Evolutionary conservation across 2,113 vertebrate species (phyloP), one percentile per base, ranked within the genome.

Genomic region (Otis tarda): DNA sequence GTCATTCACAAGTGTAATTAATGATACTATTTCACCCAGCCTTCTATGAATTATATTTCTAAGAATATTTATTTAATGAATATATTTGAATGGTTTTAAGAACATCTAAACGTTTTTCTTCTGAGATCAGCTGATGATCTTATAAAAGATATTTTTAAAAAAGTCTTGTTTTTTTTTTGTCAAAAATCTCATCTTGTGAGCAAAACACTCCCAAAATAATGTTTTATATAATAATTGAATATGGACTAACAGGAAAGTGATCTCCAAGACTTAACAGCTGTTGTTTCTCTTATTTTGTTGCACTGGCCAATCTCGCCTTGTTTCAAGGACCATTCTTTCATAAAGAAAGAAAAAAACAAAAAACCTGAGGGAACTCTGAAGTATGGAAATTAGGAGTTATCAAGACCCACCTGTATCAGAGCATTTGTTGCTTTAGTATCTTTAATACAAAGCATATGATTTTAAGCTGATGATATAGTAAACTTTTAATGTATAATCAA

Each of bases 401-500:
- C 5, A 49, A 73, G 18, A 59, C 28, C 22, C 9, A 21, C 23
- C 12, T 80, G 2, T 56, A 55, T 35, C 35, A 28, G 24, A 60
- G 4, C 20, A 52, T 85, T 88, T 94, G 13, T 79, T 87, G 19
- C 31, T 69, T 77, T 73, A 59, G 7, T 57, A 14, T 56, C 19
- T 71, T 87, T 33, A 59, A 59, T 35, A 41, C 12, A 55, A 69
- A 67, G 19, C 23, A 23, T n/a, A 12, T 55, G 35, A 55, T 60
- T 81, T 92, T 43, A 59, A 56, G 12, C 12, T 89, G 64, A 55
- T 85, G 74, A 65, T 83, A 80, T 60, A 70, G 37, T 63, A 89
- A 90, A 89, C 47, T 95, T 96, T 70, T 74, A 83, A 78, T 20
- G 35, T 85, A 30, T 80, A 94, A 93, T 96, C 90, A 91, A 78